Conservation (phyloP, 2,113 vertebrate species). For the Gymnobelideus leadbeateri region DNA sequence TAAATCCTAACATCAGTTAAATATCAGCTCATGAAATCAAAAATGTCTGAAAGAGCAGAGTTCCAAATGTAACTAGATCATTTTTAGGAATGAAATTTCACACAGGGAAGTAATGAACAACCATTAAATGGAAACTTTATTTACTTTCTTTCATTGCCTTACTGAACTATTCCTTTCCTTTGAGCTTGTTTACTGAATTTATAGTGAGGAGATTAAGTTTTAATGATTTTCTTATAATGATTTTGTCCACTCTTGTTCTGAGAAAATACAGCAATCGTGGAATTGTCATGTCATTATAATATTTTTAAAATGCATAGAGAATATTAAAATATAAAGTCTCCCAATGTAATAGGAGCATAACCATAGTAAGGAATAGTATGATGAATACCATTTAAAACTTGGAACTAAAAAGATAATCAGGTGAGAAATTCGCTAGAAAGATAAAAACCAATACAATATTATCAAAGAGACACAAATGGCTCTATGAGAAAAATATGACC, state of each 20-base stretch:
- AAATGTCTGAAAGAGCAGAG: neutral
- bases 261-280: neutral
- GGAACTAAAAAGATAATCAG: neutral
- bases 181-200: neutral
- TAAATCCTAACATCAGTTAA: neutral
- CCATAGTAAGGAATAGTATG: neutral
- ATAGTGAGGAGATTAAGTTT: neutral
- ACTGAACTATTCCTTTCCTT: neutral
- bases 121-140: neutral
- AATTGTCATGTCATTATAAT: neutral
- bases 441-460: neutral
- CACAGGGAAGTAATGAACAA: neutral
- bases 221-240: neutral
- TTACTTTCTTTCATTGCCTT: neutral
- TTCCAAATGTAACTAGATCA: neutral
- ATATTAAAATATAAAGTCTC: neutral
- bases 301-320: neutral
- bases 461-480: neutral
- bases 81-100: neutral
- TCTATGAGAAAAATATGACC: neutral
- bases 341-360: neutral
- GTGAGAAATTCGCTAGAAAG: neutral
- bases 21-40: neutral
- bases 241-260: neutral
- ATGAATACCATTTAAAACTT: neutral